Evolutionary conservation across 2,888 invertebrate species (phyloP), one percentile per base, ranked within the genome.

Genomic region (Caenorhabditis zanzibari): DNA sequence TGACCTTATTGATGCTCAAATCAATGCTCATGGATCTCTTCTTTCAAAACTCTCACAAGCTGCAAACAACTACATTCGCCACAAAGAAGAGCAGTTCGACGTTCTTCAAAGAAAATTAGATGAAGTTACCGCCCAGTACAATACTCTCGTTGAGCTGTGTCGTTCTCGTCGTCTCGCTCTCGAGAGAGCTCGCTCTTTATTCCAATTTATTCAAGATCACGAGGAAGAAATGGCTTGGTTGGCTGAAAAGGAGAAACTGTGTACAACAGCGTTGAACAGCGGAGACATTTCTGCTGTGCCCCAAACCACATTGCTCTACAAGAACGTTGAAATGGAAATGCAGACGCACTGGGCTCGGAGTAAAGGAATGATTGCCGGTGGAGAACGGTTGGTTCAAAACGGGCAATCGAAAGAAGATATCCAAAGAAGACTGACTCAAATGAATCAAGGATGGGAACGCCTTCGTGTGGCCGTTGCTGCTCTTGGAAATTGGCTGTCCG

Each of bases 161-260:
- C 95, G 95, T 73, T 95, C 95, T 89, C 95, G 97, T 9, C 95
- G 96, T 85, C 95, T 74, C 4, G 94, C 96, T 16, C 94, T 99
- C 16, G 97, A 98, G 93, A 97, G 97, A 91, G 96, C 97, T 0
- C 94, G 97, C 81, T 96, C 96, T 92, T 96, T 97, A 91, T 97
- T 96, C 94, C 97, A 97, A 93, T 97, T 98, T 93, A 94, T 88
- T 12, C 97, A 97, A 93, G 98, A 98, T 92, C 96, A 97, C 90
- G 98, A 98, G 90, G 98, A 98, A 91, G 98, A 98, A 93, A 97
- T 98, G 93, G 95, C 96, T 0, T 98, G 98, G 98, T 94, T 98
- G 73, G 95, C 96, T 0, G 98, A 99, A 92, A 97, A 97, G 92
- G 96, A 97, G 92, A 84, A 88, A 38, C 95, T 97, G 83, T 97